These are phyloP conservation scores for Schizopygopsis pylzovi DNA, from an alignment of 2,797 vertebrate species.

Conservation along the genomic window DNA sequence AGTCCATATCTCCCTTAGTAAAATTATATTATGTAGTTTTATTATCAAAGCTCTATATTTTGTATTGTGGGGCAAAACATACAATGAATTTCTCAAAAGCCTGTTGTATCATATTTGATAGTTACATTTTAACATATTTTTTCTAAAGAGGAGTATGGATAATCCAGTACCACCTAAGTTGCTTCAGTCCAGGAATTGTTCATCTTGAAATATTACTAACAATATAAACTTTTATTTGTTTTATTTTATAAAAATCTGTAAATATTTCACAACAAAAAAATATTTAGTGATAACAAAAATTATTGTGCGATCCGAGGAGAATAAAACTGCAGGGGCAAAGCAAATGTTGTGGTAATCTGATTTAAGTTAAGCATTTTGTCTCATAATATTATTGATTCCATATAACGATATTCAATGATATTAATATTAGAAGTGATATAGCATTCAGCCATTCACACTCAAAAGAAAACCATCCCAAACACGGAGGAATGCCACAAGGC, in stretches of 20 bases:
- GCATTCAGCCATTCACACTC: background rate
- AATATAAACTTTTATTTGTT: too few species aligned
- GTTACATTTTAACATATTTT: background rate
- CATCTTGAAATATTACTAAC: too few species aligned
- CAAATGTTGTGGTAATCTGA: too few species aligned
- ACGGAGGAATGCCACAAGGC: background rate
- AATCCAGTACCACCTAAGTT: background rate
- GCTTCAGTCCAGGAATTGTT: background rate
- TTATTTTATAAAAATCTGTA: too few species aligned
- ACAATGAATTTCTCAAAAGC: background rate
- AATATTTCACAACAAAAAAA: too few species aligned
- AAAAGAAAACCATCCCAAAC: background rate
- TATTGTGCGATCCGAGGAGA: too few species aligned
- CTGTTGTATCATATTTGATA: background rate
- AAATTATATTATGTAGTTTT: background rate
- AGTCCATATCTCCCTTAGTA: background rate
- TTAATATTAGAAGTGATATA: background rate
- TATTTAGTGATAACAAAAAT: too few species aligned
- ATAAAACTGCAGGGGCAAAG: too few species aligned
- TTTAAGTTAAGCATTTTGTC: too few species aligned
- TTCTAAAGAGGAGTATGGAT: background rate
- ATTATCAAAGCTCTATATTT: background rate
- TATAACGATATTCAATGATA: too few species aligned
- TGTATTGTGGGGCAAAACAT: background rate
- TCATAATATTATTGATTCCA: too few species aligned